These are phyloP conservation scores for Laterallus jamaicensis DNA, from an alignment of 2,113 vertebrate species.

Conservation along the genomic window DNA sequence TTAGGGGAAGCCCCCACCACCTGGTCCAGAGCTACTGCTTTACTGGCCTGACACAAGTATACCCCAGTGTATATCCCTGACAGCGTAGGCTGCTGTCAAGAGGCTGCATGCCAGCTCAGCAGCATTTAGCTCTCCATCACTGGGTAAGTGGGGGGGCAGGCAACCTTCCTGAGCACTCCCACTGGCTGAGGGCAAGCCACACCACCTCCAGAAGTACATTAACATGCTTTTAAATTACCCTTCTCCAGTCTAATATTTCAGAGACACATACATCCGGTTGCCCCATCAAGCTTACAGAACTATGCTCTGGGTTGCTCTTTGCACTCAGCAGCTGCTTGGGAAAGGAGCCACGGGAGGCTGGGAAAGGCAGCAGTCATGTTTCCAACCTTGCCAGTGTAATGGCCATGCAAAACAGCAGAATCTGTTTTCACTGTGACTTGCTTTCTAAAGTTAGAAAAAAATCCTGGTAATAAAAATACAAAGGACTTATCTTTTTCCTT, in stretches of 20 bases:
- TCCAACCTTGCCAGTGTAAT: not conserved
- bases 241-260: not conserved
- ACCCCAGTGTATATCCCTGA: accelerated
- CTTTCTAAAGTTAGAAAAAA: not conserved
- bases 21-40: not conserved
- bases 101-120: accelerated
- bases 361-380: accelerated
- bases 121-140: not conserved
- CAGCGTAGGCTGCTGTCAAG: accelerated
- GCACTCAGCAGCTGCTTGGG: accelerated
- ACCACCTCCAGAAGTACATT: not conserved
- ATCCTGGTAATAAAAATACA: not conserved
- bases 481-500: not conserved
- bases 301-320: not conserved
- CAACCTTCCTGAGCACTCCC: not conserved
- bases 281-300: accelerated
- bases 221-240: not conserved
- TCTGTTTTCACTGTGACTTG: not conserved
- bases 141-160: not conserved
- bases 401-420: not conserved
- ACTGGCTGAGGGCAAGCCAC: not conserved
- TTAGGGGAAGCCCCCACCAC: accelerated
- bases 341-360: accelerated
- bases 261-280: accelerated
- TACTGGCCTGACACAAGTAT: not conserved